phyloP scores from a whole-genome alignment of 2,797 vertebrate genomes.

The Ceryle rudis region DNA sequence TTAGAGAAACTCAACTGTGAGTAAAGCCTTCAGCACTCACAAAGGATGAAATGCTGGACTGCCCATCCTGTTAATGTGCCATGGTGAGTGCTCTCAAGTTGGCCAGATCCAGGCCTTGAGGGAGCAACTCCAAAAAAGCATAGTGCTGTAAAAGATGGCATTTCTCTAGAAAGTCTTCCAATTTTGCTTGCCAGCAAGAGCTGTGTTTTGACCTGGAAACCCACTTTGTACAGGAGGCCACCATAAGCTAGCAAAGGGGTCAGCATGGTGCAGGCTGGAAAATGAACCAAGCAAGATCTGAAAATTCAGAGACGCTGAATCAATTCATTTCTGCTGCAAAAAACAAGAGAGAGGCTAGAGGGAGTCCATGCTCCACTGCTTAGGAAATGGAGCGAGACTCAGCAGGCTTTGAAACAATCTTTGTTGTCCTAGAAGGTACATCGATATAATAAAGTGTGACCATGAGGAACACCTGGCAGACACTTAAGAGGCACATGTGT shows the following conservation, averaged over 20 bases:
- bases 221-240: constrained; percentile 34
- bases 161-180: constrained; percentile 36
- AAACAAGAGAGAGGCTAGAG: constrained; percentile 57
- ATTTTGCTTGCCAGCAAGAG: constrained; percentile 8
- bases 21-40: constrained; percentile 54
- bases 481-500: background rate
- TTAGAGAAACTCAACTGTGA: constrained; percentile 40
- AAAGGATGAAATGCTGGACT: background rate
- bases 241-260: constrained; percentile 35
- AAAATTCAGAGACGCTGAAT: constrained; percentile 22
- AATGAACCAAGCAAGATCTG: background rate
- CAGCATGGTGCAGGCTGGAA: background rate
- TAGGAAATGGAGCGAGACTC: constrained; percentile 1
- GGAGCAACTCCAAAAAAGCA: constrained; percentile 10
- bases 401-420: background rate
- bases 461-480: background rate
- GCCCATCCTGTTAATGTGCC: background rate
- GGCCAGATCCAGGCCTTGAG: constrained; percentile 4
- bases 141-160: background rate
- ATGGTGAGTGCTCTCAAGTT: background rate
- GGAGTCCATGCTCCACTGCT: constrained; percentile 59
- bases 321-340: constrained; percentile 28
- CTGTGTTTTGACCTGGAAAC: constrained; percentile 63
- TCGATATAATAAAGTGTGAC: background rate
- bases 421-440: background rate